Evolutionary conservation across 2,797 vertebrate genomes (phyloP), one percentile per base, ranked within the genome.

Genomic region (Clamator glandarius): DNA sequence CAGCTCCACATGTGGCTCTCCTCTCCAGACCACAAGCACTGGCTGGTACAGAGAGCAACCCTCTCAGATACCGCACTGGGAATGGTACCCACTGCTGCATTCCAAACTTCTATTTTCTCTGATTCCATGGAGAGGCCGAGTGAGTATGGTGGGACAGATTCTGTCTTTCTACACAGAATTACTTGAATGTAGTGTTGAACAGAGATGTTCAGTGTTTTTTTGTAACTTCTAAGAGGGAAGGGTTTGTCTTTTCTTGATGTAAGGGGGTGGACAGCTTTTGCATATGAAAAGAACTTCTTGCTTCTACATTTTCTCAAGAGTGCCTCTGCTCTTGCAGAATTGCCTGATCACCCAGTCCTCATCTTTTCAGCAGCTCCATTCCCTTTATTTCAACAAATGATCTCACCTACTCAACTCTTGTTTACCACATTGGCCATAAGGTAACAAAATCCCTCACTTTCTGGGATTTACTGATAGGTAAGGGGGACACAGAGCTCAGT

Each of bases 191-290:
- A 36, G 24, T 31, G 9, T 35, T 68, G n/a, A 94, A 75, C 15
- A 6, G 54, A 75, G 58, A 31, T 61, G 15, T 68, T 94, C 66
- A 42, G 36, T 36, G 8, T 13, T 54, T 78, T 94, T 91, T 77
- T 52, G 20, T 68, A 62, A 41, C 35, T 88, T 95, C 51, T 70
- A 52, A 5, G 9, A 73, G 12, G 68, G 73, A 91, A 91, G 88
- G 62, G 48, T 48, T 80, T 90, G 46, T 96, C 25, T n/a, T 88
- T 91, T 81, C 83, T 86, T 92, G 64, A 82, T 86, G 54, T 88
- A 91, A 92, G 93, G 90, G 86, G 83, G 92, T 84, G 90, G 77
- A 95, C 94, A 95, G 94, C 16, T 95, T 95, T 94, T 88, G 83
- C 86, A 73, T 63, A 55, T 41, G 70, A 88, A 80, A 96, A 86